Base-by-base conservation (phyloP, 2,888 invertebrate species). In the Charanyca ferruginea region DNA sequence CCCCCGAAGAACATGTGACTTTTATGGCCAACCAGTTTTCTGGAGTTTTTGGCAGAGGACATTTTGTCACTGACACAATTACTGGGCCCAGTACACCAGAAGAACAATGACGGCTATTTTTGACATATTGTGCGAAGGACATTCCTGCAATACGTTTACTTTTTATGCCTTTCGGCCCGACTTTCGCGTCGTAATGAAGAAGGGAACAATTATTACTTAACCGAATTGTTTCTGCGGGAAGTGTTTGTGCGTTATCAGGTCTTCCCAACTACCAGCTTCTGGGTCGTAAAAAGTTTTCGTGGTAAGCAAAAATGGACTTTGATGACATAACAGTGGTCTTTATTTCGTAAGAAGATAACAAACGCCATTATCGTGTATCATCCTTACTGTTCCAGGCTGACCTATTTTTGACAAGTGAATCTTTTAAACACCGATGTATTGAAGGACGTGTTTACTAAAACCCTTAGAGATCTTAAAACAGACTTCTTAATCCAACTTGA, bases 1-100 rank as follows among this genome's bases (percentile, higher is more conserved):
- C 89, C 87, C 85, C 85, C 86, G 87, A 90, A 85, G 88, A 92
- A 90, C 94, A 94, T 94, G 94, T 94, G 94, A 94, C 91, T 93
- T 94, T 95, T 95, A 94, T 93, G 87, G 89, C 89, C 84, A 89
- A 85, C 87, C 90, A 91, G 93, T 93, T 92, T 89, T 89, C 88
- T 88, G 83, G 90, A 92, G 89, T 91, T 93, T 94, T 87, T 89
- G 88, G 90, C 85, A 87, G 85, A 88, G 87, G 85, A 86, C 89
- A 89, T 91, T 93, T 92, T 92, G 92, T 92, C 91, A 90, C 89
- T 85, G 88, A 84, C 83, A 87, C 90, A 92, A 94, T 93, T 93
- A 93, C 90, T 78, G 87, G 82, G 74, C 75, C 72, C 83, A 80
- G 80, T 83, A 86, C 86, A 87, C 85, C 72, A 79, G 75, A 78